Base-by-base conservation (phyloP, 2,888 invertebrate genomes). In the Unio delphinus region DNA sequence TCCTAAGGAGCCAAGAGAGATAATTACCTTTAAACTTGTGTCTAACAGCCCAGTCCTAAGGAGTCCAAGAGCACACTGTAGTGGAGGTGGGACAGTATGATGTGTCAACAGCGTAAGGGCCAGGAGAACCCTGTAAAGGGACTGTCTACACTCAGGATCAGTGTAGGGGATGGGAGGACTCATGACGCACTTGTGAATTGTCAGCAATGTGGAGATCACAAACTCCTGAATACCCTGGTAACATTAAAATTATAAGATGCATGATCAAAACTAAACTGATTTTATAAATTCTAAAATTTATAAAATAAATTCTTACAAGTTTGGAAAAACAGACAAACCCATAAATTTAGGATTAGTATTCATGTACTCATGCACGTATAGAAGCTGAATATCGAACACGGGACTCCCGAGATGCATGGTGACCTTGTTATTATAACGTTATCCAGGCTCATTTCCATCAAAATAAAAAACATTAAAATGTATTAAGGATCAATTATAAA, bases 31-130 rank as follows among this genome's bases (percentile, higher is more conserved):
- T n/a, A 72, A 57, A 70, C 73, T 61, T 23, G 58, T 28, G 61
- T 82, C 82, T 23, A 72, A 70, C 4, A 71, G 57, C 20, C 79
- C 78, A 26, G 57, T 55, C 20, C 74, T 72, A 26, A 82, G 74
- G 11, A 80, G 62, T n/a, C 69, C 65, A 15, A 78, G n/a, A 20
- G 78, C 75, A 70, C 75, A 75, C 45, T 80, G 80, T 67, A 74
- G 61, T 11, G 75, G 77, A 18, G 82, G 69, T 23, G 80, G 74
- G 15, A 69, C 67, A 15, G 61, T 69, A 18, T 79, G 72, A 63
- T 80, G 79, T 17, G 75, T 74, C 55, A 71, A 34, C 20, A 79
- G 57, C 18, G 63, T 67, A 63, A 73, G 75, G 4, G 76, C 74
- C 30, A 72, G 70, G 58, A 82, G 67, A 15, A 76, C 74, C 60